A percentile compares a stretch with the other conserved stretches of the same genome.
Conservation (phyloP, 1,140 invertebrate genomes). For the Thrips palmi region DNA sequence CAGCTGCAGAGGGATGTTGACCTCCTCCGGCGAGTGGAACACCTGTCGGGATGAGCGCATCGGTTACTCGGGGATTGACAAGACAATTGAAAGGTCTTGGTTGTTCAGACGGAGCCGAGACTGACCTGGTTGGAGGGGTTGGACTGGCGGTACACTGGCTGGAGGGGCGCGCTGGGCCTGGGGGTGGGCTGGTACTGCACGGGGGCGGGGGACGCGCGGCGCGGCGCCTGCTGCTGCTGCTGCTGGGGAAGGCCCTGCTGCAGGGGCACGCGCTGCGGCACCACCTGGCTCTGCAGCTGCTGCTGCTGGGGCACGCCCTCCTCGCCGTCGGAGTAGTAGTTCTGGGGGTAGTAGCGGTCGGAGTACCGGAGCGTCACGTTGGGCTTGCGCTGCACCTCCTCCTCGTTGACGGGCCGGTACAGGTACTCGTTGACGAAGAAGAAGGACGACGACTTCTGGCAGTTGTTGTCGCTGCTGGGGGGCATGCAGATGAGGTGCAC, state of each 20-base stretch:
- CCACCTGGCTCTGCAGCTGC: too few relatives aligned
- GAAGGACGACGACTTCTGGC: constrained; percentile 72
- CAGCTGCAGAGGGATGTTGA: constrained; percentile 65
- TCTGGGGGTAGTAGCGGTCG: constrained; percentile 34
- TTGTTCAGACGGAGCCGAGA: not conserved
- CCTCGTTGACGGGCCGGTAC: constrained; percentile 69
- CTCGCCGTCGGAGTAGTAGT: constrained; percentile 14
- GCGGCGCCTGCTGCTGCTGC: constrained; percentile 4
- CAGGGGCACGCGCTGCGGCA: constrained; percentile 11
- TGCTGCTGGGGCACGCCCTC: constrained; percentile 11
- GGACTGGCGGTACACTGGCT: not conserved
- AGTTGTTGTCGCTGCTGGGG: constrained; percentile 70
- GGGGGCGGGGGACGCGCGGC: constrained; percentile 1
- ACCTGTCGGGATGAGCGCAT: constrained; percentile 34
- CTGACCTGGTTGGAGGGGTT: constrained; percentile 10
- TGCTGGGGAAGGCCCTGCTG: constrained; percentile 5
- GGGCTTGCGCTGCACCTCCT: constrained; percentile 57
- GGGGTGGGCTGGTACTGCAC: constrained; percentile 9
- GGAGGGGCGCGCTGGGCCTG: constrained; percentile 4
- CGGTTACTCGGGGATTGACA: not conserved
- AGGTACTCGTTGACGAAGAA: constrained; percentile 87
- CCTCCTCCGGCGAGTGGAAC: constrained; percentile 64
- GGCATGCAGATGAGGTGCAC: constrained; percentile 87
- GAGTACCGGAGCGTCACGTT: constrained; percentile 72
- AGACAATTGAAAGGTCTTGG: not conserved